Percentiles rank a stretch among this genome's conserved stretches.
Evolutionary conservation across 2,113 vertebrate genomes (phyloP).

Genomic region (Myxocyprinus asiaticus): DNA sequence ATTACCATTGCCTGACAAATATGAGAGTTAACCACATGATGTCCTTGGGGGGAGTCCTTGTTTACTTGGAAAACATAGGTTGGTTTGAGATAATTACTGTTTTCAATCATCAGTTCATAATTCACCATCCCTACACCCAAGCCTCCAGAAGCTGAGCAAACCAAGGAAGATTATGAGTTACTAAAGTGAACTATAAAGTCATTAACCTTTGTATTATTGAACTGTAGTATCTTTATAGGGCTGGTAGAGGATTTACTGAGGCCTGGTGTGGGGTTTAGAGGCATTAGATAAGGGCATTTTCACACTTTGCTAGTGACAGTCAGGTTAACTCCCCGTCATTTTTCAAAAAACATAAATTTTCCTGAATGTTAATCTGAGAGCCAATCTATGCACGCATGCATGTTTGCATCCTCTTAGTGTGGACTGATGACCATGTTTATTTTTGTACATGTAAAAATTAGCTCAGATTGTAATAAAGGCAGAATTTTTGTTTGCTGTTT

Average conservation of each 20-base stretch:
- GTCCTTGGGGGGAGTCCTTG: too few relatives aligned
- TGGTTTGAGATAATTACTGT: background rate
- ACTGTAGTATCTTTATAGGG: conserved; percentile 48
- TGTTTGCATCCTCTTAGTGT: background rate
- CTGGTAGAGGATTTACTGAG: background rate
- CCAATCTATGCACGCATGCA: background rate
- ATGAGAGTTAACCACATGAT: too few relatives aligned
- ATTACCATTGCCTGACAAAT: too few relatives aligned
- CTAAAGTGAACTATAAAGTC: conserved; percentile 61
- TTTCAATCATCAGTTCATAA: conserved; percentile 27
- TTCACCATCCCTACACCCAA: conserved; percentile 9
- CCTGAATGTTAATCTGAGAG: background rate
- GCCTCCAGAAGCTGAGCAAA: conserved; percentile 16
- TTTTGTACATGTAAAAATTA: background rate
- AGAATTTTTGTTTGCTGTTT: background rate
- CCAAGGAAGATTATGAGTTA: conserved; percentile 27
- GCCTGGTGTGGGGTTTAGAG: background rate
- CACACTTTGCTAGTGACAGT: background rate
- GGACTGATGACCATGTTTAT: too few relatives aligned
- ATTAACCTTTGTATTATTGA: conserved; percentile 68
- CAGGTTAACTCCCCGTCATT: background rate
- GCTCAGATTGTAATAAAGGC: background rate
- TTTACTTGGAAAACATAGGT: background rate
- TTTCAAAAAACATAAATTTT: background rate
- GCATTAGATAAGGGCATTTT: background rate